phyloP scores from a whole-genome alignment of 2,113 vertebrate species.

The Ramphastos sulfuratus region DNA sequence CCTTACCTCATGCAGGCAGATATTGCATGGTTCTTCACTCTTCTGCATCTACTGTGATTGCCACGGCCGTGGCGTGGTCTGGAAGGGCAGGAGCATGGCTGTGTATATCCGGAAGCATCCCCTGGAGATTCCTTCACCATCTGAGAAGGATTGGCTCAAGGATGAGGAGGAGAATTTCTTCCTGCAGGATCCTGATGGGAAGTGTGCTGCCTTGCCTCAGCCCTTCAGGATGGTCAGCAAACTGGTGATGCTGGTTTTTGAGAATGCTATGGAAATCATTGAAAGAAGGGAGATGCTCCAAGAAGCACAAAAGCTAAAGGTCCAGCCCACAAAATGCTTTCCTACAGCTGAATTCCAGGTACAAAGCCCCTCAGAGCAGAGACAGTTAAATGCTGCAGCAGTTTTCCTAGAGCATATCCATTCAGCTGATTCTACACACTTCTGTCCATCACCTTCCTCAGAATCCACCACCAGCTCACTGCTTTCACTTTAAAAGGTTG shows the following conservation, averaged over 20 bases:
- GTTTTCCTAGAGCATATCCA: not conserved
- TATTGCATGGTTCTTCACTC: not conserved
- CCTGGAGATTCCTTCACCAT: conserved; percentile 63
- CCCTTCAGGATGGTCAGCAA: conserved; percentile 78
- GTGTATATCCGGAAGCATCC: not conserved
- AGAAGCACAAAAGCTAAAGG: not conserved
- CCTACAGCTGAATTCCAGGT: conserved; percentile 74
- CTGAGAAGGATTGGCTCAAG: conserved; percentile 70
- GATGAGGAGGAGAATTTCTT: conserved; percentile 63
- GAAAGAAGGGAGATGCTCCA: conserved; percentile 30
- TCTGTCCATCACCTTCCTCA: not conserved
- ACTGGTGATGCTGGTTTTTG: conserved; percentile 70
- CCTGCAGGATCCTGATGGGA: conserved; percentile 55
- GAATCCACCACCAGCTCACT: not conserved
- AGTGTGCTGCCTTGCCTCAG: conserved; percentile 71
- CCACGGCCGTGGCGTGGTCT: not conserved
- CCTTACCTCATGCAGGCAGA: conserved; percentile 24
- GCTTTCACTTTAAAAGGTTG: not conserved
- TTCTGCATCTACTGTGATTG: not conserved
- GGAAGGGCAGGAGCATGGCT: conserved; percentile 25
- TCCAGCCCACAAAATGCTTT: conserved; percentile 25
- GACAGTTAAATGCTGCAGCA: fast-evolving
- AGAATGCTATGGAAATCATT: conserved; percentile 72
- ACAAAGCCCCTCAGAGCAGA: not conserved
- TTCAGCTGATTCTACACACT: not conserved